phyloP scores from a whole-genome alignment of 2,888 invertebrate species.

The Allygus modestus region DNA sequence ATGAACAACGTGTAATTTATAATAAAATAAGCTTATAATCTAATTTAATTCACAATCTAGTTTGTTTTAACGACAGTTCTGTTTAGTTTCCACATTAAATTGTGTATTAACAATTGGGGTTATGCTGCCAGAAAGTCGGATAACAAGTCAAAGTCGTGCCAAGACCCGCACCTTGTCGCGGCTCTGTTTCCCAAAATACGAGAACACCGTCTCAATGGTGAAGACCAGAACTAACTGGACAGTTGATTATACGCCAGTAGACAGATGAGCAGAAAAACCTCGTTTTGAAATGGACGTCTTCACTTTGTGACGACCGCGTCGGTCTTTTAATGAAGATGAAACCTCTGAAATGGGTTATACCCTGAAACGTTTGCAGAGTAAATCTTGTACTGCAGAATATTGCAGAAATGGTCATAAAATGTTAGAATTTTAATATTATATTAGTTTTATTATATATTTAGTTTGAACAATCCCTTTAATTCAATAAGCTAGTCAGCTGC shows the following conservation, averaged over 20 bases:
- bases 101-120: not conserved
- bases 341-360: not conserved
- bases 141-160: slow-evolving; percentile 13
- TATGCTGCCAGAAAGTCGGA: not conserved
- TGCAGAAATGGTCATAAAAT: no score
- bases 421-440: no score
- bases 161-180: not conserved
- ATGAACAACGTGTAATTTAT: no score
- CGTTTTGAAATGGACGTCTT: slow-evolving; percentile 4
- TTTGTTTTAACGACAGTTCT: no score
- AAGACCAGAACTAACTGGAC: slow-evolving; percentile 43
- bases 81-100: not conserved
- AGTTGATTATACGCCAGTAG: slow-evolving; percentile 24
- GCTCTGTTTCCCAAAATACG: slow-evolving; percentile 50
- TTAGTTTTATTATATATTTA: no score
- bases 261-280: slow-evolving; percentile 8
- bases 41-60: no score
- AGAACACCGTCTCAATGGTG: slow-evolving; percentile 20
- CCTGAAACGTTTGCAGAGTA: no score
- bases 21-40: no score
- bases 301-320: not conserved
- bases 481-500: no score
- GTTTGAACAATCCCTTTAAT: no score
- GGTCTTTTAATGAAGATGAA: not conserved
- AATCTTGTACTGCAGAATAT: no score